These are phyloP conservation scores for Pelecanus crispus DNA, from an alignment of 2,113 vertebrate species.

Conservation along the genomic window DNA sequence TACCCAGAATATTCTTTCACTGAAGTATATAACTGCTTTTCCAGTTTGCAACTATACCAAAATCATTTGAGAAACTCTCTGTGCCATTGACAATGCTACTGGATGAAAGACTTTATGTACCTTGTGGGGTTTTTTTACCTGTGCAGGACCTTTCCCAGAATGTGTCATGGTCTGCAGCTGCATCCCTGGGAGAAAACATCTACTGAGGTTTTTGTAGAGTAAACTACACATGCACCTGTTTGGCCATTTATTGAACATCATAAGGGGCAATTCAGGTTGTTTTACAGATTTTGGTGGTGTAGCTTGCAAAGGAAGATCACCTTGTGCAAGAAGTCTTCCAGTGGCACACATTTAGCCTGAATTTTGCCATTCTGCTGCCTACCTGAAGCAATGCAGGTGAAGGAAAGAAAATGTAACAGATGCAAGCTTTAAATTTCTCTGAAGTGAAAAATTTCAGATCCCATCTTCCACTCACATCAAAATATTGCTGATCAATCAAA, in stretches of 20 bases:
- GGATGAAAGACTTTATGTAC: not conserved
- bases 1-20: slow-evolving; percentile 29
- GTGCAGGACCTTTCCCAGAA: not conserved
- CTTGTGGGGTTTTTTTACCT: not conserved
- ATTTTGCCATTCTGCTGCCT: not conserved
- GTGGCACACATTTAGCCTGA: not conserved
- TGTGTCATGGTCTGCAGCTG: not conserved
- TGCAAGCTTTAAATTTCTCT: not conserved
- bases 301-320: not conserved
- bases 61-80: slow-evolving; percentile 4
- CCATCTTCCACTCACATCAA: not conserved
- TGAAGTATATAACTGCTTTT: slow-evolving; percentile 21
- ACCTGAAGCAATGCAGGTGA: not conserved
- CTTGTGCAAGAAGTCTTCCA: not conserved
- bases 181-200: not conserved
- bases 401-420: not conserved
- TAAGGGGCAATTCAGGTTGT: not conserved
- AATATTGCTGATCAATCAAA: not conserved
- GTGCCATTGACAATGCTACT: not conserved
- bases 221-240: not conserved
- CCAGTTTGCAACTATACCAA: not conserved
- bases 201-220: not conserved
- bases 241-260: not conserved
- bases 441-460: not conserved
- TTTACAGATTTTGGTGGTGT: not conserved